Evolutionary conservation across 53 echinoderm and acorn worm genomes (phyloP), one percentile per base, ranked within the genome.

Genomic region (Henricia sp.): DNA sequence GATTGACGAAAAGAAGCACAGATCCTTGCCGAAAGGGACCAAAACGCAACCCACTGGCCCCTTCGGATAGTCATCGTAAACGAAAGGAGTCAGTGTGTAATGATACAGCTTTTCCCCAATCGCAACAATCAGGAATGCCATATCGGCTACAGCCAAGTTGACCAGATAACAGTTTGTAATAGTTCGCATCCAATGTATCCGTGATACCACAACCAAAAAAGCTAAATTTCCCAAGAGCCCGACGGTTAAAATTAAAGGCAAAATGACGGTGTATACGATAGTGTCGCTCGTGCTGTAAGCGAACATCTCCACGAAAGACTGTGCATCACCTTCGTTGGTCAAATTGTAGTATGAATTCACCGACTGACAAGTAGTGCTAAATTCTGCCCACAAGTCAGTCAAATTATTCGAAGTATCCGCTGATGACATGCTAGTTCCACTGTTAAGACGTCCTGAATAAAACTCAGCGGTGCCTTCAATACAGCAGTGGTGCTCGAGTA

Each of bases 61-160:
- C 70, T 70, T 70, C 29, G 71, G 72, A 17, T 41, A 50, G 40
- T 53, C 84, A 40, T 90, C 92, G 33, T 75, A 85, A 30, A 62
- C 74, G 9, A 90, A 71, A 3, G 90, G 92, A 6, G 94, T 77
- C 14, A 54, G 37, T n/a, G 67, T 57, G 36, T 92, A 88, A 40
- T 86, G 89, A 38, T 82, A 67, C 2, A 99, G 52, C 57, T 94
- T 95, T 66, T 93, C 93, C 5, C 90, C 93, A 1, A 93, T 85
- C 50, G 93, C 74, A 5, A 85, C 84, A 29, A 90, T 44, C 3
- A 99, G 76, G 68, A 95, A 95, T 17, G 90, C 37, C 52, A 92
- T 77, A 77, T 95, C 99, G 1, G 90, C 92, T n/a, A 95, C 59
- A 6, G 94, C 99, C 34, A 99, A 65, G 65, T 95, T 95, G 3